Conservation (phyloP, 2,888 invertebrate species). For the Napeogenes sylphis region DNA sequence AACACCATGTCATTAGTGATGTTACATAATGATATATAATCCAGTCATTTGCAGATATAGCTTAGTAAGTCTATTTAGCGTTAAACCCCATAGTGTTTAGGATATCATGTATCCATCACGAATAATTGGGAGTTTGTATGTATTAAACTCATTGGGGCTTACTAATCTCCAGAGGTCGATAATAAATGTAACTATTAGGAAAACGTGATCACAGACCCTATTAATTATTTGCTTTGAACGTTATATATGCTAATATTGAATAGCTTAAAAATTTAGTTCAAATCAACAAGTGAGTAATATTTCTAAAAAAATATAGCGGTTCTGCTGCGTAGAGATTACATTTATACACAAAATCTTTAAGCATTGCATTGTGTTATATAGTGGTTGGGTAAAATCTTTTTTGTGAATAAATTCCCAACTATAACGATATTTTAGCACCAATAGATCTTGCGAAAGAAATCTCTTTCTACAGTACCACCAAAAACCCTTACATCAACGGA, state of each 20-base stretch:
- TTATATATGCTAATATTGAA: too few relatives aligned
- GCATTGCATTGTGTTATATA: too few relatives aligned
- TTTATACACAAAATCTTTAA: too few relatives aligned
- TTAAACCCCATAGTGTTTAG: background rate
- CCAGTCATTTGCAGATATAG: background rate
- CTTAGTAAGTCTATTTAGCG: background rate
- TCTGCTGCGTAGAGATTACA: too few relatives aligned
- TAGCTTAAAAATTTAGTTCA: too few relatives aligned
- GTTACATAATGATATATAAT: background rate
- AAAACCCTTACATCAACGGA: conserved; percentile 25
- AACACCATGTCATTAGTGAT: background rate
- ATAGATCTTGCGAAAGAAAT: background rate
- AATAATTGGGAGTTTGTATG: background rate
- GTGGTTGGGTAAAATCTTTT: too few relatives aligned
- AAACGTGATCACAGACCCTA: background rate
- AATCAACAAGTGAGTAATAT: too few relatives aligned
- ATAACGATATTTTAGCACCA: too few relatives aligned
- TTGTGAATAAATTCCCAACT: too few relatives aligned
- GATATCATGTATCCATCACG: background rate
- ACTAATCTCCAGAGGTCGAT: background rate
- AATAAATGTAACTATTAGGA: background rate
- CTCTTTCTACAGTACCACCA: background rate
- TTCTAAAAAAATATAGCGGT: too few relatives aligned
- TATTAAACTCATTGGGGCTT: background rate
- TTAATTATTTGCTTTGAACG: background rate